phyloP scores from a whole-genome alignment of 1,140 invertebrate species.

The Pseudomyrmex flavicornis region DNA sequence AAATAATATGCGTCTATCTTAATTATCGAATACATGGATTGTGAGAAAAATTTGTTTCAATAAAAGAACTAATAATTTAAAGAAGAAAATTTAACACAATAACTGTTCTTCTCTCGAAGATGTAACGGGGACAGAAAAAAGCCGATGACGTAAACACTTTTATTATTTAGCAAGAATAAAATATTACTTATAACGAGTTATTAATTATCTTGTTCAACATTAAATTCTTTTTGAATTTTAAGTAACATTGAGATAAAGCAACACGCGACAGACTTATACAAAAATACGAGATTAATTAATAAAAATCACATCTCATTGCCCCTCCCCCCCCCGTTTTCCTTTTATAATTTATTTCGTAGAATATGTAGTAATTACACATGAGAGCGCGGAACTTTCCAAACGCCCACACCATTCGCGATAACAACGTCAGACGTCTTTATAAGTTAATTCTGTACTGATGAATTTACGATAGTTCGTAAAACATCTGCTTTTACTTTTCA shows the following conservation, averaged over 20 bases:
- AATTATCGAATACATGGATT: not conserved
- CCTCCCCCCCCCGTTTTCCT: not conserved
- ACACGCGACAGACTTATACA: not conserved
- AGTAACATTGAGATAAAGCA: not conserved
- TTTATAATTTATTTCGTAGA: not conserved
- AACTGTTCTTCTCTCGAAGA: not conserved
- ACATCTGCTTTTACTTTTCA: conserved; percentile 4
- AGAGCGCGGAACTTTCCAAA: not conserved
- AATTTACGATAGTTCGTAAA: conserved; percentile 1
- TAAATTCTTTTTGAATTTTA: conserved; percentile 10
- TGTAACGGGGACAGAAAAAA: not conserved
- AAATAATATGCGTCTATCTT: too few species aligned
- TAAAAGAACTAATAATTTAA: not conserved
- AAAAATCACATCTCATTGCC: too few species aligned
- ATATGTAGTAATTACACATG: not conserved
- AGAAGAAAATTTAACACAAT: not conserved
- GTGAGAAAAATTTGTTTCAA: not conserved
- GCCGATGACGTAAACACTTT: not conserved
- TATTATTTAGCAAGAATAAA: conserved; percentile 6
- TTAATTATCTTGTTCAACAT: conserved; percentile 16
- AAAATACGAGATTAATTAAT: not conserved
- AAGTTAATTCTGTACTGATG: conserved; percentile 19
- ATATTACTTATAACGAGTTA: not conserved
- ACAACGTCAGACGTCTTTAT: not conserved
- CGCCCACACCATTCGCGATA: not conserved